A percentile compares a stretch with the other conserved stretches of the same genome.
These are phyloP conservation scores for Cephus nigrinus DNA, from an alignment of 2,888 invertebrate genomes.

Conservation along the genomic window DNA sequence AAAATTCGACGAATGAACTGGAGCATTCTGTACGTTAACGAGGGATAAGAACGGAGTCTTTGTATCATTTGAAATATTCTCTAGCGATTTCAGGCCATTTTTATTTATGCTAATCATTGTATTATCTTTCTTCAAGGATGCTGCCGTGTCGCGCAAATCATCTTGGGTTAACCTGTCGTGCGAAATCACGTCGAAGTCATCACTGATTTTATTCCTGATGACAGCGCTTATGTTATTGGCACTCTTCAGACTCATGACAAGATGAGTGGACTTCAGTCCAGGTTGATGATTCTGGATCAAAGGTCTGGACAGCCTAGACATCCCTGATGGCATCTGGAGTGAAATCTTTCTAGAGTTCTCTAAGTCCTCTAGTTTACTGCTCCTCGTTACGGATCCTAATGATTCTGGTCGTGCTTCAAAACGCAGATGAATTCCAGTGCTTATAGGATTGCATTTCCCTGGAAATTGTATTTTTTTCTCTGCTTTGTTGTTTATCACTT, in stretches of 20 bases:
- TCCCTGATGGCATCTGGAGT: slow-evolving; percentile 2
- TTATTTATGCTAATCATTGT: not conserved
- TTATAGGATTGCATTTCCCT: slow-evolving; percentile 24
- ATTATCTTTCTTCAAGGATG: not conserved
- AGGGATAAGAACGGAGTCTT: not conserved
- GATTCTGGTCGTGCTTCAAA: slow-evolving; percentile 19
- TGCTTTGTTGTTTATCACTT: not conserved
- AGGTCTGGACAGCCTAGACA: slow-evolving; percentile 17
- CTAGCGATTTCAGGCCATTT: not conserved
- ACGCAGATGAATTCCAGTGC: slow-evolving; percentile 25
- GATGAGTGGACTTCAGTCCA: slow-evolving; percentile 42
- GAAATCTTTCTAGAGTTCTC: slow-evolving; percentile 5
- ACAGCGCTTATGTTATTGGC: slow-evolving; percentile 5
- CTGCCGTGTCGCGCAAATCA: not conserved
- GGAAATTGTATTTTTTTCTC: slow-evolving; percentile 12
- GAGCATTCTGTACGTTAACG: not conserved
- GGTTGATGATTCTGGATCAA: slow-evolving; percentile 20
- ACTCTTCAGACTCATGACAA: slow-evolving; percentile 36
- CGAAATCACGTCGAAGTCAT: not conserved
- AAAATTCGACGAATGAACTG: not conserved
- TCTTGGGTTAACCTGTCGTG: not conserved
- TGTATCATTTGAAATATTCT: not conserved
- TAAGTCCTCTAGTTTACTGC: not conserved
- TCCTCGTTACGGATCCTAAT: not conserved
- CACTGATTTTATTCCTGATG: not conserved